These are phyloP conservation scores for Antigone vipio DNA, from an alignment of 2,113 vertebrate genomes.

Conservation along the genomic window DNA sequence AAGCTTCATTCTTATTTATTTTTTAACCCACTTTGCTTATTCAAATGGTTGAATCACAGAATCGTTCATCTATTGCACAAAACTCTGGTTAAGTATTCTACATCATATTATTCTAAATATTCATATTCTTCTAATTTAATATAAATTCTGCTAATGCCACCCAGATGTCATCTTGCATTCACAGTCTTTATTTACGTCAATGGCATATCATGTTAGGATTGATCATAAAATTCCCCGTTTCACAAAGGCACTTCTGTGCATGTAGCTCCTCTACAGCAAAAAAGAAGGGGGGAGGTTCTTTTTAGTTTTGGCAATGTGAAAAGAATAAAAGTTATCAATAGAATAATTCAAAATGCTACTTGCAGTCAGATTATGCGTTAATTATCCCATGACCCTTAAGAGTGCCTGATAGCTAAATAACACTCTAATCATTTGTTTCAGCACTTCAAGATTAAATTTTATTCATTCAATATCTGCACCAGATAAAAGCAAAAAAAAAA, in stretches of 20 bases:
- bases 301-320: not conserved
- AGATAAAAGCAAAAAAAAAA: conserved; percentile 9
- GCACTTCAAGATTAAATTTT: conserved; percentile 32
- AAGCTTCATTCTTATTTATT: not conserved
- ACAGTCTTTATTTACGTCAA: not conserved
- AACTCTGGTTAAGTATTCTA: not conserved
- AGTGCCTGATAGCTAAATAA: conserved; percentile 31
- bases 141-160: conserved; percentile 33
- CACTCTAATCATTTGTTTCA: conserved; percentile 27
- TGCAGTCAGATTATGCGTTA: not conserved
- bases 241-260: not conserved
- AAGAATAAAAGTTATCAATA: conserved; percentile 6
- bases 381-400: conserved; percentile 37
- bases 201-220: conserved; percentile 33
- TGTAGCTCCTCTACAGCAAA: not conserved
- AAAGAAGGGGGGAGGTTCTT: not conserved
- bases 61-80: not conserved
- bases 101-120: conserved; percentile 25
- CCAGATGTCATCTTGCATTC: conserved; percentile 36
- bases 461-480: conserved; percentile 39
- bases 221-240: conserved; percentile 20
- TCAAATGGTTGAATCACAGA: not conserved
- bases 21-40: not conserved
- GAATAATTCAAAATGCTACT: conserved; percentile 16
- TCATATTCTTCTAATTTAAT: conserved; percentile 38